Conservation (phyloP, 1,140 invertebrate species). For the Venturia canescens region DNA sequence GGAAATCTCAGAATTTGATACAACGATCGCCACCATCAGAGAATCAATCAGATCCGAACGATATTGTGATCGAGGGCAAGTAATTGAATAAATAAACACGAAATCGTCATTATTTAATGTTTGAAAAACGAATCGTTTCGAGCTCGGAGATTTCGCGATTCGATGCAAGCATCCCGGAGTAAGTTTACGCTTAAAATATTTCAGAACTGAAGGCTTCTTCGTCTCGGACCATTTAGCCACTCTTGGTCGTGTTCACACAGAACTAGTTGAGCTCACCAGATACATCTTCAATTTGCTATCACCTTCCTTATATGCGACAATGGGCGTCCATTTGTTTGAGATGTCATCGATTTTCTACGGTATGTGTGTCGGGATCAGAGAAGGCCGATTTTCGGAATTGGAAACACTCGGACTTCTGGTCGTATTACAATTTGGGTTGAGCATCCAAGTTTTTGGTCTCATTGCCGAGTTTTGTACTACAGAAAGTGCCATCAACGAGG, state of each 20-base stretch:
- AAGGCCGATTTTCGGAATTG: not conserved
- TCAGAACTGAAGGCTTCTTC: not conserved
- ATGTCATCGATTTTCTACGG: not conserved
- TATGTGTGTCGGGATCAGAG: conserved; percentile 6
- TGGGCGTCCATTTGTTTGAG: not conserved
- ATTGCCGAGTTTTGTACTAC: not conserved
- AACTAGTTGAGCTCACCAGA: not conserved
- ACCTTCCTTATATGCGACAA: not conserved
- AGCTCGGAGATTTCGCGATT: no score
- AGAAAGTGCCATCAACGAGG: not conserved
- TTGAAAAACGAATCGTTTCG: no score
- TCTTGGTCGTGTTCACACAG: not conserved
- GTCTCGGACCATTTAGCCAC: not conserved
- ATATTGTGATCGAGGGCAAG: not conserved
- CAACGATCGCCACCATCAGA: not conserved
- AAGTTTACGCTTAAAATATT: no score
- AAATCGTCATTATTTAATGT: no score
- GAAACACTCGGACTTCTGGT: not conserved
- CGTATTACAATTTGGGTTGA: not conserved
- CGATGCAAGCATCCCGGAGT: no score
- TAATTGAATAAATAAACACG: not conserved
- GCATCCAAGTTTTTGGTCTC: not conserved
- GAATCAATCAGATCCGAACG: not conserved
- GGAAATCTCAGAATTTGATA: not conserved
- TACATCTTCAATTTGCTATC: not conserved